Conservation (phyloP, 2,888 invertebrate genomes). For the Melanostoma scalare region DNA sequence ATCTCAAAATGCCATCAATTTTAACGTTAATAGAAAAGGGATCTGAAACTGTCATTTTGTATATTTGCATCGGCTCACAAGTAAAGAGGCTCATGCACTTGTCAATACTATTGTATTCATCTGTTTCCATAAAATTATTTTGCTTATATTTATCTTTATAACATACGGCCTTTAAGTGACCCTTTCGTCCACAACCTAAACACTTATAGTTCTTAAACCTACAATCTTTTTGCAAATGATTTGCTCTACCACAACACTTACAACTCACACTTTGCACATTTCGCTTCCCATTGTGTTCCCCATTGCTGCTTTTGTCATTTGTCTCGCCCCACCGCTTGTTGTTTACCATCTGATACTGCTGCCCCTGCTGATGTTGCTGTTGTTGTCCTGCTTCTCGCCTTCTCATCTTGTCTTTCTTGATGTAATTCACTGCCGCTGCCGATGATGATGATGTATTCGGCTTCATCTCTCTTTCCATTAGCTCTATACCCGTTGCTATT, state of each 20-base stretch:
- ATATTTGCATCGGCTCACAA: background rate
- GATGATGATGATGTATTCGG: slow-evolving; percentile 10
- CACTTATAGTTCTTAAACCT: too few relatives aligned
- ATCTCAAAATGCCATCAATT: slow-evolving; percentile 16
- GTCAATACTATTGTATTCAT: background rate
- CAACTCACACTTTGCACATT: too few relatives aligned
- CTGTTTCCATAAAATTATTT: slow-evolving; percentile 15
- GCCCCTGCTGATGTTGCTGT: background rate
- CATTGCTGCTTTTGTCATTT: too few relatives aligned
- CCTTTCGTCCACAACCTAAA: too few relatives aligned
- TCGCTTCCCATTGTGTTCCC: too few relatives aligned
- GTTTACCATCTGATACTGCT: background rate
- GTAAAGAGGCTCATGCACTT: slow-evolving; percentile 14
- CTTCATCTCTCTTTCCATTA: background rate
- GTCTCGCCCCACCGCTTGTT: background rate
- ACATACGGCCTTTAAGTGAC: too few relatives aligned
- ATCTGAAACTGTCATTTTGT: background rate
- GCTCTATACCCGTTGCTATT: slow-evolving; percentile 14
- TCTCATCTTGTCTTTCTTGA: slow-evolving; percentile 1
- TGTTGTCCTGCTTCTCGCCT: background rate
- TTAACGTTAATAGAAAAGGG: slow-evolving; percentile 1
- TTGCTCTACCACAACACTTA: too few relatives aligned
- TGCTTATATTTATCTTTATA: too few relatives aligned
- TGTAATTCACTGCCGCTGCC: slow-evolving; percentile 1
- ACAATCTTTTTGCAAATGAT: too few relatives aligned